A percentile compares a stretch with the other conserved stretches of the same genome.
phyloP scores from a whole-genome alignment of 2,888 invertebrate species.

The Heliconius ismenius region DNA sequence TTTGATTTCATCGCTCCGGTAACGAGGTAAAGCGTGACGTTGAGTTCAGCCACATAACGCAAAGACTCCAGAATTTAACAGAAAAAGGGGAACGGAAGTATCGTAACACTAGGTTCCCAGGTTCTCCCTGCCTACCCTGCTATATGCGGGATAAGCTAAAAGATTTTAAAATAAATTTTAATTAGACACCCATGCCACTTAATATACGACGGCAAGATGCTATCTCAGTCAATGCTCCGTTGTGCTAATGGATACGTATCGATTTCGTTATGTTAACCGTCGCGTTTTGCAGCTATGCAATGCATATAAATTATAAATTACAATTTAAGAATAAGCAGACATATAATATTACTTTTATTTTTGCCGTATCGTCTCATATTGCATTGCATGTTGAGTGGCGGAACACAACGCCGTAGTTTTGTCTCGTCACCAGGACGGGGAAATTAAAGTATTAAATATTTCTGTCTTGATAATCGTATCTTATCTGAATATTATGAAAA shows the following conservation, averaged over 20 bases:
- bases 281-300: neutral
- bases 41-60: neutral
- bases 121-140: neutral
- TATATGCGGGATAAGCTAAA: neutral
- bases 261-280: slow-evolving; percentile 24
- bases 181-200: neutral
- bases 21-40: no score
- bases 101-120: neutral
- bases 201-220: slow-evolving; percentile 12
- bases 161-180: slow-evolving; percentile 14
- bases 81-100: neutral
- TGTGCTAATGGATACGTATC: slow-evolving; percentile 32
- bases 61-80: neutral
- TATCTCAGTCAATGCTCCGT: slow-evolving; percentile 30
- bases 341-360: no score
- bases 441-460: no score
- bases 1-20: no score
- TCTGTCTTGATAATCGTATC: no score
- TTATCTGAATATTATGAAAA: no score
- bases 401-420: no score
- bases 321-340: neutral
- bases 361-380: no score
- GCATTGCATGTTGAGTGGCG: no score
- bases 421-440: no score
- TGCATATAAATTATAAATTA: neutral